Base-by-base conservation (phyloP, 2,888 invertebrate genomes). In the Leptinotarsa haldemani region DNA sequence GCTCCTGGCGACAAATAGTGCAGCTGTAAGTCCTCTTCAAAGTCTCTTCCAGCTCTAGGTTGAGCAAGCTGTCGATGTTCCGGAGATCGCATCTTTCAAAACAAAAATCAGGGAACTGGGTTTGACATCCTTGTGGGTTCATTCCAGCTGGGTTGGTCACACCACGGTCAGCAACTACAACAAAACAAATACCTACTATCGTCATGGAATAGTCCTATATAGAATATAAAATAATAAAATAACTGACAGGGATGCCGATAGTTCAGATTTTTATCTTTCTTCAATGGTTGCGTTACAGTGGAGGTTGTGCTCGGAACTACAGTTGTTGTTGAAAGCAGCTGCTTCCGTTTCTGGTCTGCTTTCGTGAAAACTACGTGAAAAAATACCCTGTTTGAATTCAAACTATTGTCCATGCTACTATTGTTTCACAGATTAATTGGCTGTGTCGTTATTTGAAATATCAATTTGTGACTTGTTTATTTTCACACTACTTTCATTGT, bases 241-340 rank as follows among this genome's bases (percentile, higher is more conserved):
- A 9, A 12, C 2, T 9, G 30, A 40, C 9, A 76, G 68, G 77
- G 79, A 22, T 79, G 71, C 5, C 81, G 78, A 16, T 77, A 58
- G 46, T 85, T 85, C 9, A 84, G 69, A 76, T 84, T 85, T 0
- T 86, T 83, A 47, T 87, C 86, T 50, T 88, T 87, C 73, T 87
- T 86, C 68, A 88, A 75, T 1, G 88, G 88, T 80, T 87, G 83
- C 2, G 87, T 86, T 4, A 85, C 87, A 5, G 88, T 87, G 30
- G 82, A 83, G 3, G 88, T 86, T 16, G 87, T 88, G 69, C 84
- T 86, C 12, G 88, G 84, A 4, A 88, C 86, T 3, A 87, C 86
- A 2, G 86, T 80, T 15, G 84, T 83, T 3, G 85, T 81, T 9
- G 85, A 83, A 47, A 85, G 83, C 75, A 64, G 74, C 76, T 15